Base-by-base conservation (phyloP, 2,888 invertebrate genomes). In the Autographa pulchrina region DNA sequence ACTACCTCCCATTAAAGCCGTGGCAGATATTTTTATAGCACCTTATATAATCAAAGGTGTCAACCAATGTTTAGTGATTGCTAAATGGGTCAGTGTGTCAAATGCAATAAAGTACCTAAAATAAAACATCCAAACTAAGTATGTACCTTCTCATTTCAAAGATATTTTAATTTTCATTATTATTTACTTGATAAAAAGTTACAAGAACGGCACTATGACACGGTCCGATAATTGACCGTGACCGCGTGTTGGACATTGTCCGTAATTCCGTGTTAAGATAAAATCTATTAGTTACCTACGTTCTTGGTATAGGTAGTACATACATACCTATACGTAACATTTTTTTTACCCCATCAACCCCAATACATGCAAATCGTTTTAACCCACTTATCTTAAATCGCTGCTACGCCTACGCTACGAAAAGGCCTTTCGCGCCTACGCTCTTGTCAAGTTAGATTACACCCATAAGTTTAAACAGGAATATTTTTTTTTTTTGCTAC, bases 201-300 rank as follows among this genome's bases (percentile, higher is more conserved):
- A 81, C 81, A 80, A 86, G 81, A 87, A 80, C 83, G 78, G 78
- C 84, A 76, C 70, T 77, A 76, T 74, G 88, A 82, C 83, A 89
- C 89, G 89, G 88, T 87, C 83, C 84, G 85, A 74, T 89, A 87
- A 88, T 83, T 88, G 82, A 84, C 88, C 85, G 84, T 88, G 90
- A 86, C 87, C 87, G 85, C 78, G 83, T 83, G 83, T 83, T 83
- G 82, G 71, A 75, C 83, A 80, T 81, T 81, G 83, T 75, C 75
- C 81, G 73, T 75, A 80, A 86, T 86, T 89, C 88, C 86, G 88
- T 81, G 83, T 86, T 88, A 82, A 76, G 77, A 75, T 83, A 78
- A 78, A 82, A 77, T 79, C 77, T 71, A 67, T 72, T 73, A 75
- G 75, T 79, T 79, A 78, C 72, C n/a, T 59, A 31, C 16, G 16